phyloP scores from a whole-genome alignment of 2,797 vertebrate species.

The Geotrypetes seraphini region DNA sequence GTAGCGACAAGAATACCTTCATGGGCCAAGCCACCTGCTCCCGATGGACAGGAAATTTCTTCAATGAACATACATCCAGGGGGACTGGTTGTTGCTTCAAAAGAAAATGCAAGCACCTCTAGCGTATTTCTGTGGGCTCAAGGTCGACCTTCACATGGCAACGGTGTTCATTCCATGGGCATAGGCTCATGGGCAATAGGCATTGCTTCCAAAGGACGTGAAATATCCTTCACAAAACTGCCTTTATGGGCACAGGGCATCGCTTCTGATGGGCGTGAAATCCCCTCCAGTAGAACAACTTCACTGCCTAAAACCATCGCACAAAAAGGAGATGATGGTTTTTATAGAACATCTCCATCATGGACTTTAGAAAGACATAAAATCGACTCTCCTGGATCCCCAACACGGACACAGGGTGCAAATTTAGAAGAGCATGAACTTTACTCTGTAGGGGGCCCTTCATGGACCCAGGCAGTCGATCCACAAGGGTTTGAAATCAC shows the following conservation, averaged over 20 bases:
- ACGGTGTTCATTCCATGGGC: background rate
- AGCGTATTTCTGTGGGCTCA: background rate
- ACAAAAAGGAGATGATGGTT: background rate
- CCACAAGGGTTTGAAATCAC: background rate
- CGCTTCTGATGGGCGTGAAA: background rate
- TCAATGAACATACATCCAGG: no score
- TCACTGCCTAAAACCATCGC: background rate
- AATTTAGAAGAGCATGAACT: no score
- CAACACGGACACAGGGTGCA: no score
- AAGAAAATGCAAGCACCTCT: no score
- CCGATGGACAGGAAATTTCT: no score
- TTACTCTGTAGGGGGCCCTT: no score
- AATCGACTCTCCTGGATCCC: no score
- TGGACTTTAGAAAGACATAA: no score
- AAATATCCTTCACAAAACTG: background rate
- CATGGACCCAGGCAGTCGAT: background rate
- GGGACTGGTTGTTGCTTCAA: no score
- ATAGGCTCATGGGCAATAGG: background rate
- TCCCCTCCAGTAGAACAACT: background rate
- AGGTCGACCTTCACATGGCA: conserved; percentile 3
- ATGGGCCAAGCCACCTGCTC: no score
- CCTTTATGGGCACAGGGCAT: background rate
- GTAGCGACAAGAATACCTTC: no score
- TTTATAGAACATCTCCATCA: background rate
- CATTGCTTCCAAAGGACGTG: background rate